These are phyloP conservation scores for Trachemys scripta DNA, from an alignment of 2,113 vertebrate genomes.

Conservation along the genomic window DNA sequence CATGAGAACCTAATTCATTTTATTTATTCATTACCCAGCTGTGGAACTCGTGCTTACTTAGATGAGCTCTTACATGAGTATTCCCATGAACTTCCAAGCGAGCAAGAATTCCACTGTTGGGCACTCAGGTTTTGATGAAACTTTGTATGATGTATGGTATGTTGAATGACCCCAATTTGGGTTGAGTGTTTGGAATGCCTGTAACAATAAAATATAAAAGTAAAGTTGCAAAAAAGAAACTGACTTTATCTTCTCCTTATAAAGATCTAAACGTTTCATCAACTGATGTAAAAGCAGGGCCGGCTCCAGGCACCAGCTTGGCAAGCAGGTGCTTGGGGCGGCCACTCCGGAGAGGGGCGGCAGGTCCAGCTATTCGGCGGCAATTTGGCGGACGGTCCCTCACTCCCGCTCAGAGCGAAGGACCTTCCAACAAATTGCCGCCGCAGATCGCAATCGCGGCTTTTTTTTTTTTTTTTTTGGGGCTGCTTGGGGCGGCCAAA, in stretches of 20 bases:
- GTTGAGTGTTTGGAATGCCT: background rate
- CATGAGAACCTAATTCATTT: background rate
- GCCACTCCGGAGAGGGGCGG: no score
- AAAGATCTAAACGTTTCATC: background rate
- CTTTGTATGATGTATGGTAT: background rate
- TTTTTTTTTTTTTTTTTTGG: no score
- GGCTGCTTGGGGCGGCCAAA: no score
- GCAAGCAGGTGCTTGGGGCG: no score
- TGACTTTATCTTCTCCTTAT: background rate
- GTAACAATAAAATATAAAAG: background rate
- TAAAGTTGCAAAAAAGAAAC: background rate
- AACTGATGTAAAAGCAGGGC: background rate
- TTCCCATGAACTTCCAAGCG: background rate
- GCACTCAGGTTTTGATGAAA: background rate
- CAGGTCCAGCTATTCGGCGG: no score
- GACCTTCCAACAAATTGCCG: no score
- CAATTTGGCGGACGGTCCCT: no score
- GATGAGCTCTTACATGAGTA: background rate
- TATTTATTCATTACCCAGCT: background rate
- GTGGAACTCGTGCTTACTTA: background rate
- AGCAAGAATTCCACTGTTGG: background rate
- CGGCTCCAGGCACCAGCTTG: no score
- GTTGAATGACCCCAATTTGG: background rate
- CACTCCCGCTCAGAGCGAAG: no score
- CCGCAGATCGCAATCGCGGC: no score